phyloP scores from a whole-genome alignment of 2,888 invertebrate species.

The Cephus rjabovi region DNA sequence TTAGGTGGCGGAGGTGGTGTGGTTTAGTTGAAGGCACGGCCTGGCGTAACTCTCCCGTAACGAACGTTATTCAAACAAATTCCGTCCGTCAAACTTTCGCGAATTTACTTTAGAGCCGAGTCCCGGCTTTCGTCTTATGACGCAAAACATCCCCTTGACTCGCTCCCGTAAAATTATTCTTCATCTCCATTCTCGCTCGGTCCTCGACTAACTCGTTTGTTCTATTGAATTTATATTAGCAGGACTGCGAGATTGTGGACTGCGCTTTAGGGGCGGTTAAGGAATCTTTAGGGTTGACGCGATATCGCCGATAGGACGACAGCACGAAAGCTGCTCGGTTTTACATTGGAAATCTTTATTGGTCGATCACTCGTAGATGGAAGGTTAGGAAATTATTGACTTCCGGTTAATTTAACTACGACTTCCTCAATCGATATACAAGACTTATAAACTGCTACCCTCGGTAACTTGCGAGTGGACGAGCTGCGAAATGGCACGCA shows the following conservation, averaged over 20 bases:
- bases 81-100: constrained; percentile 25
- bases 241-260: background rate
- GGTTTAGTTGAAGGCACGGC: constrained; percentile 50
- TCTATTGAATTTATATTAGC: background rate
- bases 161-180: background rate
- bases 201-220: background rate
- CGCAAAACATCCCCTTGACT: background rate
- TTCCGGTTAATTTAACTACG: background rate
- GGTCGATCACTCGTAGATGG: background rate
- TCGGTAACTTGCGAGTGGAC: background rate
- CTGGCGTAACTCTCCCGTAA: constrained; percentile 28
- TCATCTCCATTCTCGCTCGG: background rate
- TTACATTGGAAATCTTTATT: background rate
- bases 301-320: background rate
- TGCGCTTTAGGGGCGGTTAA: background rate
- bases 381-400: background rate
- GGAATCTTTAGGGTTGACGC: background rate
- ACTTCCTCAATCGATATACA: background rate
- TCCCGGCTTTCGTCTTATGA: background rate
- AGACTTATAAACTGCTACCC: background rate
- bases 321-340: background rate
- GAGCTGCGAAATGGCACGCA: background rate
- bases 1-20: constrained; percentile 51
- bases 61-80: constrained; percentile 40
- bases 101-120: constrained; percentile 3